A percentile compares a stretch with the other conserved stretches of the same genome.
These are phyloP conservation scores for Nymphalis polychloros DNA, from an alignment of 2,888 invertebrate species.

Conservation along the genomic window DNA sequence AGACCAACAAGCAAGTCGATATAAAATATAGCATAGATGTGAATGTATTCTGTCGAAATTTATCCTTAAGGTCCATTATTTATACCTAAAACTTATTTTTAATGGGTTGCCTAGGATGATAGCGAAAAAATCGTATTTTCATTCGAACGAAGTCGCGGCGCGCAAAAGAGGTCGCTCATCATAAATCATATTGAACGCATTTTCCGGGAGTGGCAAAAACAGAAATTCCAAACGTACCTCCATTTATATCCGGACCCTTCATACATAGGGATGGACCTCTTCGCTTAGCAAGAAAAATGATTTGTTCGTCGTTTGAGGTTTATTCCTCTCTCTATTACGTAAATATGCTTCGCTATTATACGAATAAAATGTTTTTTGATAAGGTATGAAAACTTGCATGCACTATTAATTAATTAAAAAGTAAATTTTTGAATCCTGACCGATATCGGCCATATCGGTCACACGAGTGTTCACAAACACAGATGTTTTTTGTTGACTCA, in stretches of 20 bases:
- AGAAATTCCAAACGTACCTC: conserved; percentile 30
- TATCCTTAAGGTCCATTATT: no score
- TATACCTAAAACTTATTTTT: no score
- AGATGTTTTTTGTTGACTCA: no score
- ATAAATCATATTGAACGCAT: conserved; percentile 28
- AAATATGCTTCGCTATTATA: conserved; percentile 31
- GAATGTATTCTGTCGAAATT: no score
- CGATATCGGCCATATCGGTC: no score
- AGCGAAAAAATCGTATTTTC: neutral
- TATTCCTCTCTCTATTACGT: conserved; percentile 38
- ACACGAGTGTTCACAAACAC: no score
- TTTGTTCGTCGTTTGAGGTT: conserved; percentile 36
- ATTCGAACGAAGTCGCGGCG: conserved; percentile 5
- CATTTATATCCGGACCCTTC: conserved; percentile 42
- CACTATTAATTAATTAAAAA: no score
- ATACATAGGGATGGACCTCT: conserved; percentile 40
- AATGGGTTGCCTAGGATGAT: no score
- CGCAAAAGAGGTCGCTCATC: conserved; percentile 4
- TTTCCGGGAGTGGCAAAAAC: conserved; percentile 38
- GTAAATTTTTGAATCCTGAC: no score
- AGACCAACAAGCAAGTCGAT: no score
- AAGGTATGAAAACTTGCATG: neutral
- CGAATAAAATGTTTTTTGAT: conserved; percentile 7
- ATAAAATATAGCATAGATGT: no score
- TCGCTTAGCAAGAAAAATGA: conserved; percentile 39